phyloP scores from a whole-genome alignment of 1,140 invertebrate genomes.

The Brachionus plicatilis region DNA sequence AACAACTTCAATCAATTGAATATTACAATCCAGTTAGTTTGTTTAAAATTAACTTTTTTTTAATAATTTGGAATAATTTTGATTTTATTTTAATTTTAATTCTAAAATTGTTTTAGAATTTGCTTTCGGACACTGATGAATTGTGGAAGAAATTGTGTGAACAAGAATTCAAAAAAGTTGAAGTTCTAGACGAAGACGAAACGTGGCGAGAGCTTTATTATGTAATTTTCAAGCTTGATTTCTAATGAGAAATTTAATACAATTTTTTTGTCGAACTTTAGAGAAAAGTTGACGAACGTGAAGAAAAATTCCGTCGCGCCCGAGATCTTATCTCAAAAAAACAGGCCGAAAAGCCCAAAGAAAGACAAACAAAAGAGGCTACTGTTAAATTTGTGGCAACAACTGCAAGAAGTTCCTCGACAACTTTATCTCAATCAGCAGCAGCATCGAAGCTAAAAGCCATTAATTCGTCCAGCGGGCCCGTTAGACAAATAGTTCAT shows the following conservation, averaged over 20 bases:
- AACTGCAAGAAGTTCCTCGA: background rate
- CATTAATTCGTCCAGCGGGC: background rate
- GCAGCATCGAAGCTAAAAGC: background rate
- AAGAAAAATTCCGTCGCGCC: slow-evolving; percentile 33
- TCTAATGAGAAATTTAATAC: background rate
- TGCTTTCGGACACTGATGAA: background rate
- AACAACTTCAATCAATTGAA: slow-evolving; percentile 24
- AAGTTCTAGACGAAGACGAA: background rate
- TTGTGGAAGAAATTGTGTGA: slow-evolving; percentile 29
- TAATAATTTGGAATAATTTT: background rate
- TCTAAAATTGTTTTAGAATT: background rate
- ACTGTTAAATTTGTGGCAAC: slow-evolving; percentile 16
- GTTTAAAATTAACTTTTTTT: background rate
- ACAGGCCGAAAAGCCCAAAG: slow-evolving; percentile 24
- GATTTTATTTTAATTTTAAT: background rate
- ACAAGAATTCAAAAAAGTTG: slow-evolving; percentile 28
- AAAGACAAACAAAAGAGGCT: slow-evolving; percentile 23
- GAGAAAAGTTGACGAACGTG: slow-evolving; percentile 30
- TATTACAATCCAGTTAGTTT: slow-evolving; percentile 21
- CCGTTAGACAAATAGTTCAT: slow-evolving; percentile 9
- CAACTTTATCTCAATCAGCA: background rate
- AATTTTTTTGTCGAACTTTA: background rate
- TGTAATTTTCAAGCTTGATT: background rate
- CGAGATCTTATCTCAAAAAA: slow-evolving; percentile 10
- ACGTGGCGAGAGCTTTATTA: slow-evolving; percentile 32